These are phyloP conservation scores for Sinocyclocheilus maitianheensis DNA, from an alignment of 2,113 vertebrate genomes.

Conservation along the genomic window DNA sequence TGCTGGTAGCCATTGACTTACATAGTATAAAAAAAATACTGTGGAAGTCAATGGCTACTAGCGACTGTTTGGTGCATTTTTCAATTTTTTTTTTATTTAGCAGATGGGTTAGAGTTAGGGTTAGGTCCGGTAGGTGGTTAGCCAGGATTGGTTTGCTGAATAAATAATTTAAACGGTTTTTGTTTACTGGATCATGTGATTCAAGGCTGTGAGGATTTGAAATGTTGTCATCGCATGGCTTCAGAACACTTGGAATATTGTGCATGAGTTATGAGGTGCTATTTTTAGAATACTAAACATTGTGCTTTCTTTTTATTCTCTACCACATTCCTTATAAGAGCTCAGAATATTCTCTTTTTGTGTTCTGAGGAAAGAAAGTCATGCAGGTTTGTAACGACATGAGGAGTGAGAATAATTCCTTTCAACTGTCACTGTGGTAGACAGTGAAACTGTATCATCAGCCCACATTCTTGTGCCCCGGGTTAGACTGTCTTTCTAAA, in stretches of 20 bases:
- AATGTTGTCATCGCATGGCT: not conserved
- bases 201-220: not conserved
- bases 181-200: not conserved
- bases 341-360: not conserved
- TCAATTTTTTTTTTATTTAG: too few relatives aligned
- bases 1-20: too few relatives aligned
- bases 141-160: not conserved
- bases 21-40: too few relatives aligned
- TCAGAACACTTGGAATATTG: not conserved
- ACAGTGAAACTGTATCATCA: slow-evolving; percentile 20
- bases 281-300: not conserved
- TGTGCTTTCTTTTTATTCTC: not conserved
- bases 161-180: not conserved
- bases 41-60: too few relatives aligned
- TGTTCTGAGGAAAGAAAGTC: not conserved
- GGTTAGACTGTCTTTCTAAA: slow-evolving; percentile 22
- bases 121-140: not conserved
- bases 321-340: not conserved
- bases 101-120: not conserved
- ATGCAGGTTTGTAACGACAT: not conserved
- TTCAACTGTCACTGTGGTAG: slow-evolving; percentile 4
- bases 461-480: slow-evolving; percentile 1
- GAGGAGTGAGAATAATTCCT: too few relatives aligned
- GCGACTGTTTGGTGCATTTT: too few relatives aligned
- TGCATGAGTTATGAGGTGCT: not conserved